Conservation (phyloP, 1,140 invertebrate genomes). For the Episyrphus balteatus region DNA sequence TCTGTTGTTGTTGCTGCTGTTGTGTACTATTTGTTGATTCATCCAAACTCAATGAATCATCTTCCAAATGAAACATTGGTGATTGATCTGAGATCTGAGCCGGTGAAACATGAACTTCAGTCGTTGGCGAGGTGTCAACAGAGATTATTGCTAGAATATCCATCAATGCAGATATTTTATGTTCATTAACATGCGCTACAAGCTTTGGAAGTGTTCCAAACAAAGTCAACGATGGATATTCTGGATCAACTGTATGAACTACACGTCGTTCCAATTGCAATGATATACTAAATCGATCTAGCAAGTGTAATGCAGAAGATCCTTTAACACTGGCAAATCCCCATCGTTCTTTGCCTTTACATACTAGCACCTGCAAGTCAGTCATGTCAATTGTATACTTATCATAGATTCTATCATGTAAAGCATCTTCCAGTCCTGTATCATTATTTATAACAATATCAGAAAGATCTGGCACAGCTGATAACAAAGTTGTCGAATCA, state of each 20-base stretch:
- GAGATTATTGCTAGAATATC: not conserved
- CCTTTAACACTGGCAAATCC: conserved; percentile 72
- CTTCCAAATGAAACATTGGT: too few relatives aligned
- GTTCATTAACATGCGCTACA: conserved; percentile 81
- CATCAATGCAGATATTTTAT: conserved; percentile 51
- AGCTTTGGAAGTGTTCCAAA: conserved; percentile 76
- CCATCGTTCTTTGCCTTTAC: conserved; percentile 80
- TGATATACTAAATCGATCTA: conserved; percentile 85
- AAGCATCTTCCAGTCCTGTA: conserved; percentile 47
- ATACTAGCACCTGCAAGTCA: conserved; percentile 80
- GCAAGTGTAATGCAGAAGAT: conserved; percentile 70
- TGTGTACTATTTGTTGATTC: too few relatives aligned
- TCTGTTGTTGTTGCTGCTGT: not conserved
- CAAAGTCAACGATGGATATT: conserved; percentile 71
- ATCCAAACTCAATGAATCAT: too few relatives aligned
- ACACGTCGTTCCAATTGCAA: conserved; percentile 70
- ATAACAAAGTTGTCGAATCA: conserved; percentile 27
- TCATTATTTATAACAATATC: conserved; percentile 21
- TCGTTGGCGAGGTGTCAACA: not conserved
- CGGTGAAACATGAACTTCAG: too few relatives aligned
- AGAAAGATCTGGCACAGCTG: conserved; percentile 7
- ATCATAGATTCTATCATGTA: conserved; percentile 70
- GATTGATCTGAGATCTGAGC: too few relatives aligned
- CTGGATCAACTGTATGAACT: conserved; percentile 70
- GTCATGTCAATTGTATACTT: conserved; percentile 73